Conservation (phyloP, 1,140 invertebrate genomes). For the Trachelipus rathkii region DNA sequence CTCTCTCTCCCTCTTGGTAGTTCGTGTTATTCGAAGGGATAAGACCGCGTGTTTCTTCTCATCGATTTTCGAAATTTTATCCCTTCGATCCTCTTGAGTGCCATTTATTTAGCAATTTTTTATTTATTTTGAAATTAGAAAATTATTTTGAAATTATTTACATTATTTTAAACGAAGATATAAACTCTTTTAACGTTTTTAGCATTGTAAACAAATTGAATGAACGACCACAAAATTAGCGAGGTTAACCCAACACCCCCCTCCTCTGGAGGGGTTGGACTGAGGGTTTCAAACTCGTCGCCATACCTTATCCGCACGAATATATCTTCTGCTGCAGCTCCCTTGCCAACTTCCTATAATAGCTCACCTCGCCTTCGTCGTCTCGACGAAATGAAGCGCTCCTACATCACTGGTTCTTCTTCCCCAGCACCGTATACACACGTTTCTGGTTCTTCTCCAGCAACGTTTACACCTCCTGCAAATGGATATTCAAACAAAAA, state of each 20-base stretch:
- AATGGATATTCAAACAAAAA: not conserved
- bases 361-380: not conserved
- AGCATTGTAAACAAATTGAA: not conserved
- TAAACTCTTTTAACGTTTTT: not conserved
- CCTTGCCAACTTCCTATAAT: not conserved
- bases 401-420: not conserved
- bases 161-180: not conserved
- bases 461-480: too few species aligned
- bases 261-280: not conserved
- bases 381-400: not conserved
- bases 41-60: not conserved
- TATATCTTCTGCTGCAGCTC: not conserved
- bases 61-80: not conserved
- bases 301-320: not conserved
- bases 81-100: not conserved
- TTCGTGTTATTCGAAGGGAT: not conserved
- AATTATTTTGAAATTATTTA: not conserved
- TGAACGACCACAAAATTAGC: not conserved
- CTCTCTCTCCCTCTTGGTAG: too few species aligned
- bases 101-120: not conserved
- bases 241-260: not conserved
- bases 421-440: too few species aligned
- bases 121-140: not conserved
- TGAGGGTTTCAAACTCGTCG: too few species aligned
- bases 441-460: not conserved